Conservation (phyloP, 2,113 vertebrate genomes). For the Pseudorectes ferrugineus region DNA sequence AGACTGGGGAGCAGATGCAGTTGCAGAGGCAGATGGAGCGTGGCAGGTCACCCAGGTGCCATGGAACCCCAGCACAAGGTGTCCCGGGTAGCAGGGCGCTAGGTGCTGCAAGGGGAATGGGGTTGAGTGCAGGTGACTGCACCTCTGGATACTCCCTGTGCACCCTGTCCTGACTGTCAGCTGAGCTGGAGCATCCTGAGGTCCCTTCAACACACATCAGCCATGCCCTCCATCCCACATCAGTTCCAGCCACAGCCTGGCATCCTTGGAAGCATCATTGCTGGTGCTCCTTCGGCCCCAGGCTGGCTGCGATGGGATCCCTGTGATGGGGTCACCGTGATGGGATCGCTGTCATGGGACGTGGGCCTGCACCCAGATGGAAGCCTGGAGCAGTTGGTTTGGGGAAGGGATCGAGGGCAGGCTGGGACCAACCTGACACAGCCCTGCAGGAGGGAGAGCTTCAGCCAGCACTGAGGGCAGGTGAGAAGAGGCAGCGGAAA, state of each 20-base stretch:
- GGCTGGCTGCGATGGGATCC: not conserved
- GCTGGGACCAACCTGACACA: not conserved
- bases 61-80: not conserved
- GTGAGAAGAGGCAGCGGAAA: not conserved
- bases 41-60: not conserved
- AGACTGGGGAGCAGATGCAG: not conserved
- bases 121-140: not conserved
- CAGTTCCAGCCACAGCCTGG: not conserved
- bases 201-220: not conserved
- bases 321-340: not conserved
- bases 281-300: not conserved
- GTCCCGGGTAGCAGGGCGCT: rapidly evolving
- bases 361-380: rapidly evolving
- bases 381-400: not conserved
- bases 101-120: not conserved
- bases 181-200: not conserved
- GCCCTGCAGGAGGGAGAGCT: not conserved
- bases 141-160: rapidly evolving
- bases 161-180: not conserved
- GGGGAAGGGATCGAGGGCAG: rapidly evolving
- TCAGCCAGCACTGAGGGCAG: not conserved
- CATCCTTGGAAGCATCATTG: not conserved
- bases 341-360: not conserved
- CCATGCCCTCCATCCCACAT: not conserved
- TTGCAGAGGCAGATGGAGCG: not conserved